Percentiles rank a stretch among this genome's conserved stretches.
Evolutionary conservation across 53 echinoderm and acorn worm species (phyloP).

Genomic region (Actinopyga echinites): DNA sequence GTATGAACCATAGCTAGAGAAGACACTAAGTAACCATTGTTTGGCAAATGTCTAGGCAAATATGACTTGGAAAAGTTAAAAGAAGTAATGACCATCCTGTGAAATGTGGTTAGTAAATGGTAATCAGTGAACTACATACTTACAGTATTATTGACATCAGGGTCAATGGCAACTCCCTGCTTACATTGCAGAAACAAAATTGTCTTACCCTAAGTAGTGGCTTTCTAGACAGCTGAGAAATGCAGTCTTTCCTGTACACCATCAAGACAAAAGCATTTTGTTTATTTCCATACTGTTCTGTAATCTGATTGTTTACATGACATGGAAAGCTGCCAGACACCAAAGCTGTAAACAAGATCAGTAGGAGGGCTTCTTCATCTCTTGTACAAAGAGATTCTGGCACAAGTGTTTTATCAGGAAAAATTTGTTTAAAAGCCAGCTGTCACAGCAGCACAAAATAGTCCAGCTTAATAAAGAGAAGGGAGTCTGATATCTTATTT

Average conservation of each 20-base stretch:
- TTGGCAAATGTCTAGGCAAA: too few species aligned
- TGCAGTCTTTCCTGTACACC: constrained; percentile 18
- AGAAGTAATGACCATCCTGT: too few species aligned
- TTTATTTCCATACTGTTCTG: constrained; percentile 28
- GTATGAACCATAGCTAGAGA: too few species aligned
- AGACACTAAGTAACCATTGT: too few species aligned
- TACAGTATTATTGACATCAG: too few species aligned
- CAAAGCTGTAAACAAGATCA: constrained; percentile 39
- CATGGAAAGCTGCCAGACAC: constrained; percentile 30
- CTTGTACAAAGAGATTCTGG: not conserved
- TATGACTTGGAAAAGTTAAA: too few species aligned
- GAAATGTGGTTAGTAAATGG: too few species aligned
- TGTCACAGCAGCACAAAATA: constrained; percentile 19
- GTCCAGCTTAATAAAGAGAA: constrained; percentile 7
- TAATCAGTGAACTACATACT: too few species aligned
- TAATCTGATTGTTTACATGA: constrained; percentile 49
- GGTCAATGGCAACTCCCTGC: too few species aligned
- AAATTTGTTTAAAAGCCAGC: constrained; percentile 48
- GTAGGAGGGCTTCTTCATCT: constrained; percentile 7
- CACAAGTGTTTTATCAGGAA: constrained; percentile 31
- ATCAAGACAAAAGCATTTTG: constrained; percentile 42
- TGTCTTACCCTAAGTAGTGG: too few species aligned
- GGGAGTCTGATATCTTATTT: not conserved
- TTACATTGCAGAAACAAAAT: too few species aligned
- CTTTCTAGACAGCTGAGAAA: constrained; percentile 28